Percentiles rank a stretch among this genome's conserved stretches.
Conservation (phyloP, 2,113 vertebrate species). For the Tauraco erythrolophus region DNA sequence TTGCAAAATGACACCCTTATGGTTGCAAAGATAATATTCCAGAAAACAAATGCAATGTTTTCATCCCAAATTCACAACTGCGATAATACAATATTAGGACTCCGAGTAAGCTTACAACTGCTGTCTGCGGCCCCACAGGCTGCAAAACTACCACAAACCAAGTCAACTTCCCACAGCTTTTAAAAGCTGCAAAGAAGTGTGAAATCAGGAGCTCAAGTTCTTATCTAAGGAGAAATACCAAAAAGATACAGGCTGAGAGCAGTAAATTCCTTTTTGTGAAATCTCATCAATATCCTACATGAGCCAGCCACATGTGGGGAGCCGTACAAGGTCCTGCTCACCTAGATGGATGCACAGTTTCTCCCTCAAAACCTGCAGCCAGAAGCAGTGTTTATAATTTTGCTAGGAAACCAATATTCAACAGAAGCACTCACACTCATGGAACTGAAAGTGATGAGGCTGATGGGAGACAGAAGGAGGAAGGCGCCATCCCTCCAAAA, state of each 20-base stretch:
- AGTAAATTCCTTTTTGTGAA: neutral
- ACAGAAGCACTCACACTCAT: rapidly evolving
- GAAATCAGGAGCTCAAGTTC: neutral
- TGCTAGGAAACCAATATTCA: neutral
- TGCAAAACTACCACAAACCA: neutral
- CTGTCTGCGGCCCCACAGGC: neutral
- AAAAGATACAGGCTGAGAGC: neutral
- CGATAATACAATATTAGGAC: neutral
- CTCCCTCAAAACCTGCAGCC: neutral
- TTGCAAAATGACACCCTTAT: neutral
- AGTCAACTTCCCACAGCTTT: neutral
- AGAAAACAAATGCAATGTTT: neutral
- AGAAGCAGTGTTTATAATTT: neutral
- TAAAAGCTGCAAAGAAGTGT: neutral
- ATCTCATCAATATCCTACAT: neutral
- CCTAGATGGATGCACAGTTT: neutral
- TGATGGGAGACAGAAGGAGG: neutral
- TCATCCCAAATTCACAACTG: neutral
- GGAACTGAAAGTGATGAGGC: neutral
- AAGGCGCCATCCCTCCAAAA: neutral
- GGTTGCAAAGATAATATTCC: neutral
- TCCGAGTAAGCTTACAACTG: neutral
- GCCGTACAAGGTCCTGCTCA: rapidly evolving
- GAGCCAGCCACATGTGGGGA: neutral
- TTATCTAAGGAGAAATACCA: neutral